A percentile compares a stretch with the other conserved stretches of the same genome.
Evolutionary conservation across 2,888 invertebrate species (phyloP).

Genomic region (Sussaba pulchella): DNA sequence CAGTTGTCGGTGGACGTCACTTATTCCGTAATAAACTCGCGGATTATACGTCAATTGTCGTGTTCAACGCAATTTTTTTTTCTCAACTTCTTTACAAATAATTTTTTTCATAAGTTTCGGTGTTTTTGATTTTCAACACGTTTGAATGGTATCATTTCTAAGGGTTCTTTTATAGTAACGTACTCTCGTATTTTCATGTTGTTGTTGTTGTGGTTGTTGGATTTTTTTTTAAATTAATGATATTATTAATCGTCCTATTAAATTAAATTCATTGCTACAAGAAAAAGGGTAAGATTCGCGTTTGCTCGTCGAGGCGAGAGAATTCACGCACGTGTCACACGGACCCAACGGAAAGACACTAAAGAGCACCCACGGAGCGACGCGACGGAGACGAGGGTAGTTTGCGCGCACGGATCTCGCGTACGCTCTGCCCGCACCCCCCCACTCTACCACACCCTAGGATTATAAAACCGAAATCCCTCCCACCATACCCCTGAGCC

Average conservation of each 20-base stretch:
- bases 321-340: slow-evolving; percentile 78
- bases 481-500: slow-evolving; percentile 67
- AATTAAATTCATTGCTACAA: no score
- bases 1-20: neutral
- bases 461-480: slow-evolving; percentile 80
- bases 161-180: no score
- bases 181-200: no score
- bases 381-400: slow-evolving; percentile 63
- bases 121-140: no score
- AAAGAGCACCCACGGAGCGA: slow-evolving; percentile 70
- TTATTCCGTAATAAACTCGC: slow-evolving; percentile 1
- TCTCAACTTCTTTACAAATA: no score
- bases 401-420: slow-evolving; percentile 64
- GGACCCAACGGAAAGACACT: slow-evolving; percentile 76
- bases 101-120: no score
- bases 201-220: no score
- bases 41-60: slow-evolving; percentile 3
- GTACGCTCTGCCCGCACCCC: slow-evolving; percentile 66
- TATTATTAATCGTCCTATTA: no score
- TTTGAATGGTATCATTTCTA: no score
- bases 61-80: no score
- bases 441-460: slow-evolving; percentile 80
- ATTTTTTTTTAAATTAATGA: no score
- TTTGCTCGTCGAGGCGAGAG: slow-evolving; percentile 45
- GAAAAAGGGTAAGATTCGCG: no score